A percentile compares a stretch with the other conserved stretches of the same genome.
These are phyloP conservation scores for Bostrychus sinensis DNA, from an alignment of 2,113 vertebrate genomes.

Conservation along the genomic window DNA sequence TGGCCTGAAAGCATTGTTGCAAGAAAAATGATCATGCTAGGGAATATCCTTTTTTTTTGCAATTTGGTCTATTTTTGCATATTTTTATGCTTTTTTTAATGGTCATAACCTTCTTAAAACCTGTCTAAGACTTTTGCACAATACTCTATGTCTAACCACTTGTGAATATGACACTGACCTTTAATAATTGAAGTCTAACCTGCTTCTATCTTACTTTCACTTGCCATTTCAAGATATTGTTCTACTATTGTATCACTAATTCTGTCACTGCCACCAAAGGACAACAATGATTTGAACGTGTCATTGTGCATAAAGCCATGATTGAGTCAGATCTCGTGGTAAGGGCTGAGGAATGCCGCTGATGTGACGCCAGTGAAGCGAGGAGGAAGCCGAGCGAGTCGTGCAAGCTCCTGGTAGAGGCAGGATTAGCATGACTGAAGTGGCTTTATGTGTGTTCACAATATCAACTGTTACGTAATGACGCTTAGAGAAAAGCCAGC, in stretches of 20 bases:
- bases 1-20: background rate
- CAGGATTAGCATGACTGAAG: conserved; percentile 63
- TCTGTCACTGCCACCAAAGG: background rate
- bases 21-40: no score
- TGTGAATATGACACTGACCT: conserved; percentile 8
- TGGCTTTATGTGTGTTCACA: conserved; percentile 56
- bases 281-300: background rate
- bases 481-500: conserved; percentile 28
- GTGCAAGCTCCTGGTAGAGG: conserved; percentile 37
- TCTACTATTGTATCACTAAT: background rate
- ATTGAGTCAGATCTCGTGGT: conserved; percentile 9
- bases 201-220: no score
- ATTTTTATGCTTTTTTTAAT: no score
- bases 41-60: no score
- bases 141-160: background rate
- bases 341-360: conserved; percentile 37
- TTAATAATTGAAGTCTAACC: conserved; percentile 9
- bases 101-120: conserved; percentile 25
- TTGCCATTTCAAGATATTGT: background rate
- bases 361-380: conserved; percentile 38
- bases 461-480: conserved; percentile 41
- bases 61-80: no score
- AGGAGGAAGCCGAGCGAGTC: conserved; percentile 45
- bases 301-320: conserved; percentile 6
- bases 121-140: no score